Percentiles rank a stretch among this genome's conserved stretches.
Evolutionary conservation across 2,113 vertebrate genomes (phyloP).

Genomic region (Lycocorax pyrrhopterus): DNA sequence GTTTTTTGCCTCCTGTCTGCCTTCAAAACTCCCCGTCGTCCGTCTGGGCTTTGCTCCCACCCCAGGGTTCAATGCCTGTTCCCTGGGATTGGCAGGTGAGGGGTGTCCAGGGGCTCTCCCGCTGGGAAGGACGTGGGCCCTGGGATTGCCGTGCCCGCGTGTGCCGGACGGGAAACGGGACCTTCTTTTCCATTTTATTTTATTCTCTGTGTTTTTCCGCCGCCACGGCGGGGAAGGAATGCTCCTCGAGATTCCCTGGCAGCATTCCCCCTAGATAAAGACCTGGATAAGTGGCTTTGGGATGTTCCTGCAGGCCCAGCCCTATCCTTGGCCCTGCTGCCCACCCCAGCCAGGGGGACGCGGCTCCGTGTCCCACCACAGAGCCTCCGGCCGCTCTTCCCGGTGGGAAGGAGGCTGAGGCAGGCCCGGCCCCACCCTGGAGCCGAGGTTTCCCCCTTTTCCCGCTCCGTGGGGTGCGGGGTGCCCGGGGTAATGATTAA

Average conservation of each 20-base stretch:
- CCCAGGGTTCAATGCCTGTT: neutral
- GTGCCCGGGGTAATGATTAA: slow-evolving; percentile 51
- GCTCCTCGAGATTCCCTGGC: neutral
- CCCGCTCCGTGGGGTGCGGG: neutral
- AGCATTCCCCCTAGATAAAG: neutral
- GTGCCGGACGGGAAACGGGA: fast-evolving
- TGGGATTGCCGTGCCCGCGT: fast-evolving
- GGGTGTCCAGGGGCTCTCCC: neutral
- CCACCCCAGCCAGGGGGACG: fast-evolving
- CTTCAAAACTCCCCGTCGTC: fast-evolving
- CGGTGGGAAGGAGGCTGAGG: neutral
- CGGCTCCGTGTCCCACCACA: neutral
- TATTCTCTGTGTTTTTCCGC: neutral
- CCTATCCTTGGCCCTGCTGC: neutral
- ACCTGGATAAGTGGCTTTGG: neutral
- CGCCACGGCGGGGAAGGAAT: neutral
- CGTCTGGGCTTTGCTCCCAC: neutral
- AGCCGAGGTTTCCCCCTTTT: fast-evolving
- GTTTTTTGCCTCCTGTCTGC: neutral
- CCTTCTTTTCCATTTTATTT: neutral
- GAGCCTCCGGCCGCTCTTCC: neutral
- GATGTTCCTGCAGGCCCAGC: neutral
- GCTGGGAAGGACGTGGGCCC: neutral
- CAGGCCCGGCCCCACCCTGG: neutral
- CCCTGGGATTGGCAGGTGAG: neutral